Base-by-base conservation (phyloP, 2,113 vertebrate species). In the Phaethornis superciliosus region DNA sequence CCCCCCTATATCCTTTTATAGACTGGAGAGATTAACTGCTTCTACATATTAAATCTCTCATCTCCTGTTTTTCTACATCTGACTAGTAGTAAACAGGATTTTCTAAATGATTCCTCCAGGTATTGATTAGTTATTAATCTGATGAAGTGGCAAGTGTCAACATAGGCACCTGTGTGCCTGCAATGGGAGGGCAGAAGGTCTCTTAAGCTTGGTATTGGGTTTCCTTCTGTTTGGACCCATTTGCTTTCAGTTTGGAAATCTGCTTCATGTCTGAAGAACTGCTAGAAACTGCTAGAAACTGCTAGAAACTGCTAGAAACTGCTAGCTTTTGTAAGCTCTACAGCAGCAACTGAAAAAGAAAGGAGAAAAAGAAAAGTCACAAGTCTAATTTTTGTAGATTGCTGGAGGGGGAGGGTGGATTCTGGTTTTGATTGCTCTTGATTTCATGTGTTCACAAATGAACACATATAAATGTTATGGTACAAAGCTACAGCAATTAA, bases 351-450 rank as follows among this genome's bases (percentile, higher is more conserved):
- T 37, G 18, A 49, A 47, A 27, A 76, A 62, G 20, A 49, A 74
- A 52, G 1, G 3, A 42, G 7, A 23, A 40, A 78, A 79, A 80
- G 4, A 33, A 68, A 64, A 46, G 13, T 2, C 3, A 49, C 4
- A 82, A 47, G 55, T 64, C 5, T 37, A 11, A 22, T 49, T 46
- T 49, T 54, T 54, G 8, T 54, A 9, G 13, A 46, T 74, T 78
- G 4, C 6, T 86, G n/a, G 7, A 69, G 8, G 3, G 3, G 6
- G 2, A 23, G 2, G 8, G 4, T 2, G 60, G 16, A 26, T 79
- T 82, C 15, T 52, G 1, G 46, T 77, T 69, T 55, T 42, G 55
- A n/a, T 63, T 81, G 2, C 64, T 81, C 7, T 6, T 74, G 7
- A 60, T 79, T 63, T 75, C 52, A 72, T 1, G 5, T 42, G 7